These are phyloP conservation scores for Heteromyza rotundicornis DNA, from an alignment of 2,888 invertebrate genomes.

Conservation along the genomic window DNA sequence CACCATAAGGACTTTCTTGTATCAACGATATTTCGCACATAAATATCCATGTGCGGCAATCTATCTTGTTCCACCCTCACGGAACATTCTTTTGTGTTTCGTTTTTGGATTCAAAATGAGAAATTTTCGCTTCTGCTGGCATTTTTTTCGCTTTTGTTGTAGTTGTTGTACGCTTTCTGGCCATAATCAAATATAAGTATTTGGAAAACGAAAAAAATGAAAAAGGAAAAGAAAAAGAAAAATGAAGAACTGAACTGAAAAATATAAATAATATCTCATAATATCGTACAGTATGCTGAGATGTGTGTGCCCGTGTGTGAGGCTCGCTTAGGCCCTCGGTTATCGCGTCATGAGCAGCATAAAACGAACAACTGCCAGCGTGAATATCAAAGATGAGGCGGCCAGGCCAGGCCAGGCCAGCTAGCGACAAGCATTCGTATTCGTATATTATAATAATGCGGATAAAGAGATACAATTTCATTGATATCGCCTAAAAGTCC, in stretches of 20 bases:
- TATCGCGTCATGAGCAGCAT: constrained; percentile 29
- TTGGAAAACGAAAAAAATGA: constrained; percentile 24
- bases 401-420: too few species aligned
- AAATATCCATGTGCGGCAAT: constrained; percentile 49
- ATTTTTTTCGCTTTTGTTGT: constrained; percentile 16
- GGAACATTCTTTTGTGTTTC: constrained; percentile 43
- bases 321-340: constrained; percentile 17
- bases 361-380: constrained; percentile 8
- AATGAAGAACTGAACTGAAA: constrained; percentile 24
- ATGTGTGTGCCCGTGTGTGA: constrained; percentile 18
- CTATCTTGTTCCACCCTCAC: constrained; percentile 51
- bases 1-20: constrained; percentile 27
- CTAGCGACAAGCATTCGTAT: constrained; percentile 40
- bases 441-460: constrained; percentile 61
- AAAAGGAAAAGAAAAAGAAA: constrained; percentile 15
- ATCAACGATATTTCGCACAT: constrained; percentile 52
- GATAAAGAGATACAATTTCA: constrained; percentile 62
- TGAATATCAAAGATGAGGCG: constrained; percentile 8
- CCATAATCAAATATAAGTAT: constrained; percentile 51
- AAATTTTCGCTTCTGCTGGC: constrained; percentile 29
- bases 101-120: constrained; percentile 37
- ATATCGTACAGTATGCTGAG: constrained; percentile 49
- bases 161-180: constrained; percentile 12
- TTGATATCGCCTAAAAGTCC: constrained; percentile 62
- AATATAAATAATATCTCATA: constrained; percentile 54